Evolutionary conservation across 2,888 invertebrate species (phyloP).

Genomic region (Synanthedon tipuliformis): DNA sequence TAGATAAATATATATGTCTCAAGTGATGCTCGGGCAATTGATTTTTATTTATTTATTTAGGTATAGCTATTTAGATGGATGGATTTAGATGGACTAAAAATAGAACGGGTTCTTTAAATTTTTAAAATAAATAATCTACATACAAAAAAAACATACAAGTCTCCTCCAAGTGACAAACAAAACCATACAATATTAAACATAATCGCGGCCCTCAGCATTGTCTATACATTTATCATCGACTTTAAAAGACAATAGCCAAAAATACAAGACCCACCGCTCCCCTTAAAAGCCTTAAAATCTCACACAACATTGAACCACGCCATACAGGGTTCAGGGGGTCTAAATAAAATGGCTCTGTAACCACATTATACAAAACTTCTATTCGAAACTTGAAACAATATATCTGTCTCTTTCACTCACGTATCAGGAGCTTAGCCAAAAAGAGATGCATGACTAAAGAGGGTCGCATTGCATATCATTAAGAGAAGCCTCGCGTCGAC

Average conservation of each 20-base stretch:
- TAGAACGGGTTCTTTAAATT: no score
- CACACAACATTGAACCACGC: neutral
- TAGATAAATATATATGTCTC: no score
- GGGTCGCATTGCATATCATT: conserved; percentile 54
- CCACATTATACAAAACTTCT: neutral
- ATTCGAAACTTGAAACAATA: conserved; percentile 5
- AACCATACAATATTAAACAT: no score
- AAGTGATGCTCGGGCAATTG: no score
- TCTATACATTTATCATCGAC: no score
- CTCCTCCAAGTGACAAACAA: no score
- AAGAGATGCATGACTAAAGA: conserved; percentile 23
- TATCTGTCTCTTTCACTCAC: conserved; percentile 15
- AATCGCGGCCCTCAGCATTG: neutral
- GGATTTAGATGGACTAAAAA: no score
- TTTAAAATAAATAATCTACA: no score
- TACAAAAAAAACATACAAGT: no score
- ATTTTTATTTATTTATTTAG: no score
- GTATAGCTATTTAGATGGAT: no score
- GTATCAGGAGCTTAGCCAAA: conserved; percentile 11
- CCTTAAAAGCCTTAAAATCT: neutral
- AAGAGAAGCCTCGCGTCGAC: conserved; percentile 23
- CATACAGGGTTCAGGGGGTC: neutral
- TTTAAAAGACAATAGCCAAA: neutral
- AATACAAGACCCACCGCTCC: neutral
- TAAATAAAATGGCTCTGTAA: neutral